Conservation (phyloP, 2,888 invertebrate genomes). For the Ceratothoa steindachneri region DNA sequence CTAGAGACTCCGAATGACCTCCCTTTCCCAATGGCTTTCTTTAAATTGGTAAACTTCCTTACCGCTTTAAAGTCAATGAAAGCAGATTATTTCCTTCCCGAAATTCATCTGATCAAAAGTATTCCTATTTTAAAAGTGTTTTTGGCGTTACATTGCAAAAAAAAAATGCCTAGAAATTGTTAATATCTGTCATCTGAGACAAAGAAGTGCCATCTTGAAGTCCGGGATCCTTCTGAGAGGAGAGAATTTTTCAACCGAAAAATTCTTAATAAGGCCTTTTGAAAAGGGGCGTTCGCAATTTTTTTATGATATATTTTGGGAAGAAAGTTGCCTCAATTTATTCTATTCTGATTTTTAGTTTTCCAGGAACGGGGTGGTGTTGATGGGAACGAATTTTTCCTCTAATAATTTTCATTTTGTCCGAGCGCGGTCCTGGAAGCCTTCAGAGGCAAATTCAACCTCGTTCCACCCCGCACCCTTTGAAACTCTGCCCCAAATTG, state of each 20-base stretch:
- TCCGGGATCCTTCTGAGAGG: too few relatives aligned
- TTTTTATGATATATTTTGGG: too few relatives aligned
- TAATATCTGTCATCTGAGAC: too few relatives aligned
- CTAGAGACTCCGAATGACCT: neutral
- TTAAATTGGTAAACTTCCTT: neutral
- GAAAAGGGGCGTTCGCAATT: neutral
- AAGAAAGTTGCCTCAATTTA: too few relatives aligned
- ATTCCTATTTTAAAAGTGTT: neutral
- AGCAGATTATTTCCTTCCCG: neutral
- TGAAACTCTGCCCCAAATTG: neutral
- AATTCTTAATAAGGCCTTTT: neutral
- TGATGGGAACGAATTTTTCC: neutral
- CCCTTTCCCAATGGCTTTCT: neutral
- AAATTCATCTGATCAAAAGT: neutral
- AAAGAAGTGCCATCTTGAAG: too few relatives aligned
- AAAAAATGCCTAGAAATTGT: neutral
- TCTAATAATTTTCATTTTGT: neutral
- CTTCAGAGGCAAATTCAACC: neutral
- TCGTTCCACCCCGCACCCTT: neutral
- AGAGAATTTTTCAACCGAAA: neutral
- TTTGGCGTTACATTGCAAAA: neutral
- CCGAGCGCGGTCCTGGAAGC: neutral
- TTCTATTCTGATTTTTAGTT: neutral
- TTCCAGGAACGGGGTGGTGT: neutral
- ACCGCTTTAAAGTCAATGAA: neutral